These are phyloP conservation scores for Eclectus roratus DNA, from an alignment of 2,113 vertebrate genomes.

Conservation along the genomic window DNA sequence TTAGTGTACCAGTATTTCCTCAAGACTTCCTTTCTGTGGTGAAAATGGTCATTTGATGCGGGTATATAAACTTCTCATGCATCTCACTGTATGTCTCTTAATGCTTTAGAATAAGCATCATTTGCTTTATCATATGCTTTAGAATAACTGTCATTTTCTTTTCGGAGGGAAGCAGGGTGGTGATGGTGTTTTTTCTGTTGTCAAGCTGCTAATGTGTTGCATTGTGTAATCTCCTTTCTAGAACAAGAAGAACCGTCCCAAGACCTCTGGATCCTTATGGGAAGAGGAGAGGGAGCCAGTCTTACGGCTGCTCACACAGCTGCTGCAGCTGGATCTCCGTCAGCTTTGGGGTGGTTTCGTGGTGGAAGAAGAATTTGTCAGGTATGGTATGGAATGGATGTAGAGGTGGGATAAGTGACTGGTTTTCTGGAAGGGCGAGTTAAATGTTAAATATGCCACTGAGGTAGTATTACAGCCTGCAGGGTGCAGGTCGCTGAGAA, in stretches of 20 bases:
- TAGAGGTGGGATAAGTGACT: not conserved
- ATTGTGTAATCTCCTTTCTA: slow-evolving; percentile 26
- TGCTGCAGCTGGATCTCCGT: slow-evolving; percentile 89
- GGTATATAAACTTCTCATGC: not conserved
- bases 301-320: slow-evolving; percentile 81
- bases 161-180: not conserved
- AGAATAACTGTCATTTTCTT: not conserved
- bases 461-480: not conserved
- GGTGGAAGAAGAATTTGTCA: slow-evolving; percentile 93
- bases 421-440: not conserved
- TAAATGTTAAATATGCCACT: not conserved
- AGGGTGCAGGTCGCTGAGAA: not conserved
- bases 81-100: not conserved
- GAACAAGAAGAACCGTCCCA: slow-evolving; percentile 84
- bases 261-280: slow-evolving; percentile 79
- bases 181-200: not conserved
- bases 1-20: not conserved
- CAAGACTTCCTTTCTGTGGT: not conserved
- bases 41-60: not conserved
- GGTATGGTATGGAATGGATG: slow-evolving; percentile 61
- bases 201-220: not conserved
- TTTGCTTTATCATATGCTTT: not conserved
- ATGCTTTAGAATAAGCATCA: not conserved
- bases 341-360: slow-evolving; percentile 85
- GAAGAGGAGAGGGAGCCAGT: slow-evolving; percentile 83